Base-by-base conservation (phyloP, 1,140 invertebrate species). In the Pemphigus obesinymphae region DNA sequence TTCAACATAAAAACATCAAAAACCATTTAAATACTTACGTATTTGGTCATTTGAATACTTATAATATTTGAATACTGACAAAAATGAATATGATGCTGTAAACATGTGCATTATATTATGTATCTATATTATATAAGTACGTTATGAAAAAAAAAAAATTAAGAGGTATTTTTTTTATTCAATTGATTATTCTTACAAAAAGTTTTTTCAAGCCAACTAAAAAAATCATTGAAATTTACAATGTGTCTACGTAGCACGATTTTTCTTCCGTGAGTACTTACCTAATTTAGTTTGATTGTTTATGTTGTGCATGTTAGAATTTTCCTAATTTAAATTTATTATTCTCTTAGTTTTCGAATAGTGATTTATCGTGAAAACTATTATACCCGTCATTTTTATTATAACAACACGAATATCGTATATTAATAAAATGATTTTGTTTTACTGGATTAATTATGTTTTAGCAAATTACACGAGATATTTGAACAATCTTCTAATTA, bases 191-290 rank as follows among this genome's bases (percentile, higher is more conserved):
- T 53, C 31, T 68, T 13, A 17, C 48, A 23, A 75, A 31, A 55
- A 75, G 45, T 55, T 75, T 53, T 75, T 53, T 76, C 20, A 26
- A 40, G n/a, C n/a, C n/a, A 26, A 70, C 10, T n/a, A n/a, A 48
- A 20, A n/a, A 50, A 75, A 23, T 75, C 15, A 75, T 75, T 75
- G 72, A 75, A 75, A 75, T 31, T 34, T 45, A 75, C 68, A 72
- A 45, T 45, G n/a, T 40, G 20, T 66, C 34, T 66, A 66, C n/a
- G n/a, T 43, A 70, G 26, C 37, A 17, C 66, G n/a, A 43, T 70
- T 72, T 72, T 10, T 29, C 8, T 48, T 31, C 45, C 43, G 15
- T 3, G 26, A 8, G 8, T 73, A 73, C 26, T 50, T 73, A 48
- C 70, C 70, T 50, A 31, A 73, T 73, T 72, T 73, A 31, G 17